Evolutionary conservation across 2,888 invertebrate species (phyloP).

Genomic region (Eledone cirrhosa): DNA sequence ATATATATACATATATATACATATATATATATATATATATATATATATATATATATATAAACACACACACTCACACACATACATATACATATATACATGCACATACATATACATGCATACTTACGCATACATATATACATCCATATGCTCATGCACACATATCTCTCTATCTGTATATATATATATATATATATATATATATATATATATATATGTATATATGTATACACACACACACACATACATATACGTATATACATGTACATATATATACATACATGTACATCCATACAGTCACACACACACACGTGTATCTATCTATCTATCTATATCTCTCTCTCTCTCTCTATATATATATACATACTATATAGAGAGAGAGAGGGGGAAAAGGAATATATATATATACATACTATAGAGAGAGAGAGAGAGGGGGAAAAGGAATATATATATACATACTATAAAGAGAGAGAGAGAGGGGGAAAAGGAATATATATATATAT

Average conservation of each 20-base stretch:
- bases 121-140: not conserved
- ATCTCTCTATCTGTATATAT: not conserved
- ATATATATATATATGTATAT: conserved; percentile 2
- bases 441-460: too few species aligned
- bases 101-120: not conserved
- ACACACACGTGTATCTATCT: too few species aligned
- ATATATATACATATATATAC: too few species aligned
- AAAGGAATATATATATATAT: too few species aligned
- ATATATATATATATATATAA: not conserved
- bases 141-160: not conserved
- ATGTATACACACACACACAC: not conserved
- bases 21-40: not conserved
- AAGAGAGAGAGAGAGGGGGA: too few species aligned
- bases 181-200: not conserved
- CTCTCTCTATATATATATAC: too few species aligned
- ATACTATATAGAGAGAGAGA: too few species aligned
- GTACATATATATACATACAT: not conserved
- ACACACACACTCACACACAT: not conserved
- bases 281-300: too few species aligned
- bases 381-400: too few species aligned
- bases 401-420: too few species aligned
- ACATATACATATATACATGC: not conserved
- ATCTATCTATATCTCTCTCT: too few species aligned
- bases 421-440: too few species aligned
- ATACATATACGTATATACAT: not conserved